Evolutionary conservation across 2,113 vertebrate genomes (phyloP).

Genomic region (Eptatretus burgeri): DNA sequence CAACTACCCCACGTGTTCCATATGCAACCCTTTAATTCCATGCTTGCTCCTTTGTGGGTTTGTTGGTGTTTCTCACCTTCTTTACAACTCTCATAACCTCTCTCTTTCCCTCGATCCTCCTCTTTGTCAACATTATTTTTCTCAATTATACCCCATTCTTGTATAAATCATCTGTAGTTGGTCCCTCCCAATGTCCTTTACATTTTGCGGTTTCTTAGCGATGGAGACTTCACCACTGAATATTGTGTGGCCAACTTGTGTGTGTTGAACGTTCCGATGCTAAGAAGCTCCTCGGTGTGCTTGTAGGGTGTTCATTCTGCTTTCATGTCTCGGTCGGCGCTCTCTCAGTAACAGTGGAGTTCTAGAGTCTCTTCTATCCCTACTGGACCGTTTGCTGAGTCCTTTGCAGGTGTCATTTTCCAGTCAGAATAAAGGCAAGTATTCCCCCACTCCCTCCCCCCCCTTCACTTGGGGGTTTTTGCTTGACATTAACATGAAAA

Average conservation of each 20-base stretch:
- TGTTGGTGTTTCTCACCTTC: no score
- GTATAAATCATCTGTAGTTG: not conserved
- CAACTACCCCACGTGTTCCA: no score
- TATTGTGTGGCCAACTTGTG: no score
- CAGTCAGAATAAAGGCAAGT: conserved; percentile 6
- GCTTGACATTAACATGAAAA: not conserved
- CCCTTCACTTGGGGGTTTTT: not conserved
- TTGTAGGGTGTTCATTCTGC: conserved; percentile 79
- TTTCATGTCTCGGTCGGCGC: conserved; percentile 92
- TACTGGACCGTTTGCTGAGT: conserved; percentile 59
- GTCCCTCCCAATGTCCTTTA: not conserved
- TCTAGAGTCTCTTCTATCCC: conserved; percentile 73
- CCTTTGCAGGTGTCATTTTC: conserved; percentile 54
- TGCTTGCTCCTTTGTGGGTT: no score
- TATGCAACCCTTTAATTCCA: no score
- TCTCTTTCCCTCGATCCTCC: no score
- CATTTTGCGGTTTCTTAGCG: conserved; percentile 9
- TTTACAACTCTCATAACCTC: no score
- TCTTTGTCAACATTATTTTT: no score
- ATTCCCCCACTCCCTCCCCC: not conserved
- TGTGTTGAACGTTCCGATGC: not conserved
- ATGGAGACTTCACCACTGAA: not conserved
- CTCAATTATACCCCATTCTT: no score
- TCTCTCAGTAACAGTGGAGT: conserved; percentile 91
- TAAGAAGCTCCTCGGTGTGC: not conserved